Percentiles rank a stretch among this genome's conserved stretches.
These are phyloP conservation scores for Metalampra italica DNA, from an alignment of 2,888 invertebrate species.

Conservation along the genomic window DNA sequence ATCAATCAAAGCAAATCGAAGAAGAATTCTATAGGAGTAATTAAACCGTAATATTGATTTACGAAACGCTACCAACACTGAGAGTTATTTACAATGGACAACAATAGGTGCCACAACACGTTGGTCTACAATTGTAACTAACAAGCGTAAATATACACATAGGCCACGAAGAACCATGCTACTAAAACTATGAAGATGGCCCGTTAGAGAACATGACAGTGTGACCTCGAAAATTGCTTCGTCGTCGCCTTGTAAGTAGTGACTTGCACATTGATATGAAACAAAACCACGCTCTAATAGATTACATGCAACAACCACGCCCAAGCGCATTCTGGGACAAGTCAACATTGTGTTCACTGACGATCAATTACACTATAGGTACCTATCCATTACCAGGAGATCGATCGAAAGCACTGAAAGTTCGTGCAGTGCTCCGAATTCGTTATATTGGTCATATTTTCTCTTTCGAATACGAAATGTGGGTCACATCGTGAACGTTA, in stretches of 20 bases:
- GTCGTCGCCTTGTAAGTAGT: slow-evolving; percentile 34
- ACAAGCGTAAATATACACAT: slow-evolving; percentile 52
- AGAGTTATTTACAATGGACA: slow-evolving; percentile 21
- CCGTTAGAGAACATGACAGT: slow-evolving; percentile 55
- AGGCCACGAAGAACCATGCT: slow-evolving; percentile 42
- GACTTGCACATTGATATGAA: slow-evolving; percentile 53
- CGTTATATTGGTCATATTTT: slow-evolving; percentile 41
- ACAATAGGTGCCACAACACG: slow-evolving; percentile 14
- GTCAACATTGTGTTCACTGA: slow-evolving; percentile 45
- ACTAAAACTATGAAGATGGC: slow-evolving; percentile 47
- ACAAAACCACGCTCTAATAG: slow-evolving; percentile 45
- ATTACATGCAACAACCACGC: slow-evolving; percentile 48
- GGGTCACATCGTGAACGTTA: slow-evolving; percentile 52
- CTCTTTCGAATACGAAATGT: slow-evolving; percentile 49
- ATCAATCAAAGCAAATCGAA: not conserved
- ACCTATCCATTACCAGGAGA: slow-evolving; percentile 48
- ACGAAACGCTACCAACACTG: slow-evolving; percentile 9
- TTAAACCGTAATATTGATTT: not conserved
- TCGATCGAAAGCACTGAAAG: slow-evolving; percentile 51
- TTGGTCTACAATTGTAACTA: slow-evolving; percentile 41
- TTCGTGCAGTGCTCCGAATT: slow-evolving; percentile 43
- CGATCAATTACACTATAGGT: slow-evolving; percentile 48
- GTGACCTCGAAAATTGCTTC: slow-evolving; percentile 46
- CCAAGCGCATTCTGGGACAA: slow-evolving; percentile 53
- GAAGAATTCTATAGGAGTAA: not conserved